Evolutionary conservation across 2,113 vertebrate species (phyloP).

Genomic region (Rhodinocichla rosea): DNA sequence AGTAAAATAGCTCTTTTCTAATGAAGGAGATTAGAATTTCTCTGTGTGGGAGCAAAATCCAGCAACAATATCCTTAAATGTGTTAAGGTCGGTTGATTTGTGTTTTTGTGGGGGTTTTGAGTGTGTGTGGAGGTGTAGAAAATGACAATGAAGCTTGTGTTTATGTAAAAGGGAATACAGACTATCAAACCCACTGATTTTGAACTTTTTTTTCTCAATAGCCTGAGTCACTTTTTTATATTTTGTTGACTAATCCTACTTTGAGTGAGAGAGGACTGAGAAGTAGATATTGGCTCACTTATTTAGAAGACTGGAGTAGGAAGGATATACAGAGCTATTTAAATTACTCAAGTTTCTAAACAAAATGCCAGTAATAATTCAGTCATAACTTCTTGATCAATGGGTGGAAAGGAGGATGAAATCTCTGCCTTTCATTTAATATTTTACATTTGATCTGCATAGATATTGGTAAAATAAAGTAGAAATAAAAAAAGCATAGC

Average conservation of each 20-base stretch:
- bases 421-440: slow-evolving; percentile 5
- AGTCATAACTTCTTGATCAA: slow-evolving; percentile 49
- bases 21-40: background rate
- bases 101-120: background rate
- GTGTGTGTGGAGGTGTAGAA: rapidly evolving
- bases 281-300: background rate
- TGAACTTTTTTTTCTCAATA: background rate
- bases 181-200: background rate
- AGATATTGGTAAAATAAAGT: slow-evolving; percentile 53
- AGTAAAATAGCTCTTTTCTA: background rate
- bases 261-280: background rate
- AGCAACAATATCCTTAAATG: background rate
- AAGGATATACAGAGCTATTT: slow-evolving; percentile 20
- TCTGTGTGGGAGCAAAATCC: background rate
- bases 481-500: slow-evolving; percentile 32
- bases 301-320: background rate
- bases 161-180: background rate
- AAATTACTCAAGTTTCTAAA: slow-evolving; percentile 58
- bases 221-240: background rate
- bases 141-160: background rate
- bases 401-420: slow-evolving; percentile 33
- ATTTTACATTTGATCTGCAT: slow-evolving; percentile 64
- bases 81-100: background rate
- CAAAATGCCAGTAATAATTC: slow-evolving; percentile 48
- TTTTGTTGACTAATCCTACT: background rate